Conservation (phyloP, 2,888 invertebrate genomes). For the Synanthedon vespiformis region DNA sequence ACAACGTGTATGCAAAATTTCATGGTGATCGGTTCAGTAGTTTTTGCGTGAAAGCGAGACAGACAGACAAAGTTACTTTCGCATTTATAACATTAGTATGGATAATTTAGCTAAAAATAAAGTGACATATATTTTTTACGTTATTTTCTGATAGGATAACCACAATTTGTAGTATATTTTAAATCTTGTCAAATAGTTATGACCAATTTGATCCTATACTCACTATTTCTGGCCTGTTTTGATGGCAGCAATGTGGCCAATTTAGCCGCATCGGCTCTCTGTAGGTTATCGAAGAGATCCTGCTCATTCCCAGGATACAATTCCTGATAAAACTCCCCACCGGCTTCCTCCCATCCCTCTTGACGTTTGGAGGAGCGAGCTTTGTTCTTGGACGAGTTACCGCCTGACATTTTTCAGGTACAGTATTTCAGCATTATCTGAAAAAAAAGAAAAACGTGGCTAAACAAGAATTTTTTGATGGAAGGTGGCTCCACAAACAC, state of each 20-base stretch:
- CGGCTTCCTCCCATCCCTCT: slow-evolving; percentile 85
- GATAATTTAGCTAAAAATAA: too few species aligned
- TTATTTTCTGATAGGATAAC: too few species aligned
- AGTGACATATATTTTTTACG: too few species aligned
- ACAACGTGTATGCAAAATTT: too few species aligned
- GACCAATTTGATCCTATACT: slow-evolving; percentile 14
- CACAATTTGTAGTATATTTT: too few species aligned
- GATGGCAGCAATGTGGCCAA: slow-evolving; percentile 83
- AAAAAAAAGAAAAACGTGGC: neutral
- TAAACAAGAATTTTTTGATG: too few species aligned
- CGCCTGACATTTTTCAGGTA: slow-evolving; percentile 51
- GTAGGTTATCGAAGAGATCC: slow-evolving; percentile 75
- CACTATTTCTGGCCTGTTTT: slow-evolving; percentile 82
- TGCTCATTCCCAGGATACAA: slow-evolving; percentile 78
- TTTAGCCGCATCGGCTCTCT: slow-evolving; percentile 79
- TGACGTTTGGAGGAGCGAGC: slow-evolving; percentile 40
- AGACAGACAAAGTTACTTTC: too few species aligned
- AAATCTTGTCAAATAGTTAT: too few species aligned
- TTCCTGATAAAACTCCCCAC: slow-evolving; percentile 87
- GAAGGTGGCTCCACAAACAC: too few species aligned
- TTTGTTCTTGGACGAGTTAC: slow-evolving; percentile 51
- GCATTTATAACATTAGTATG: too few species aligned
- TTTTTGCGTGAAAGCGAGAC: too few species aligned
- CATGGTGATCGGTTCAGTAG: too few species aligned
- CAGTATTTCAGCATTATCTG: neutral